These are phyloP conservation scores for Achroia grisella DNA, from an alignment of 1,140 invertebrate genomes.

Conservation along the genomic window DNA sequence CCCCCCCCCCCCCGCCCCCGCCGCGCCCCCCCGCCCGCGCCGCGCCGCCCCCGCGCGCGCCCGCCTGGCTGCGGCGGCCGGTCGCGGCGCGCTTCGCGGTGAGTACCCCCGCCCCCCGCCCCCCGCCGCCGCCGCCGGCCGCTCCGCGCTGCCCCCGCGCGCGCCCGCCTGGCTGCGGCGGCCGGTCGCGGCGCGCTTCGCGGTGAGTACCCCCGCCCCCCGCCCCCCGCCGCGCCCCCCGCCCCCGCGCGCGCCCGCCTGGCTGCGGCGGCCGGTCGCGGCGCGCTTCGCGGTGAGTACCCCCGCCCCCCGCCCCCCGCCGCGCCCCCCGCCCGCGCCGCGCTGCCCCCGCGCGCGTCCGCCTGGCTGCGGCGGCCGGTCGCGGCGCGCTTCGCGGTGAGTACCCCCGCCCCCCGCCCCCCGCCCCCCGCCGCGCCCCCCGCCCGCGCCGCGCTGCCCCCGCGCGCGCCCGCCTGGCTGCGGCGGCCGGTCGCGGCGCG, in stretches of 20 bases:
- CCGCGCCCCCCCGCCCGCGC: conserved; percentile 70
- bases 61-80: conserved; percentile 90
- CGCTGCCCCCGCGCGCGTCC: conserved; percentile 67
- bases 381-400: conserved; percentile 88
- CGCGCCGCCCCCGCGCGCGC: conserved; percentile 52
- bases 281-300: conserved; percentile 84
- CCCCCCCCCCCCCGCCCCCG: conserved; percentile 27
- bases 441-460: too few species aligned
- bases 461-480: too few species aligned
- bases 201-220: conserved; percentile 55
- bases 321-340: conserved; percentile 71
- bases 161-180: conserved; percentile 89
- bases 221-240: conserved; percentile 56
- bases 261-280: conserved; percentile 88
- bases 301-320: background rate
- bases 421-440: too few species aligned
- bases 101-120: conserved; percentile 1
- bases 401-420: background rate
- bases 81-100: conserved; percentile 90
- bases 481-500: too few species aligned
- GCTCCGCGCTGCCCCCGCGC: conserved; percentile 27
- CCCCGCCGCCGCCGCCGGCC: conserved; percentile 71
- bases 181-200: conserved; percentile 90
- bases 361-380: conserved; percentile 91
- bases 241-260: conserved; percentile 80